These are phyloP conservation scores for Hipposideros armiger DNA, from an alignment of 2,113 vertebrate species.

Conservation along the genomic window DNA sequence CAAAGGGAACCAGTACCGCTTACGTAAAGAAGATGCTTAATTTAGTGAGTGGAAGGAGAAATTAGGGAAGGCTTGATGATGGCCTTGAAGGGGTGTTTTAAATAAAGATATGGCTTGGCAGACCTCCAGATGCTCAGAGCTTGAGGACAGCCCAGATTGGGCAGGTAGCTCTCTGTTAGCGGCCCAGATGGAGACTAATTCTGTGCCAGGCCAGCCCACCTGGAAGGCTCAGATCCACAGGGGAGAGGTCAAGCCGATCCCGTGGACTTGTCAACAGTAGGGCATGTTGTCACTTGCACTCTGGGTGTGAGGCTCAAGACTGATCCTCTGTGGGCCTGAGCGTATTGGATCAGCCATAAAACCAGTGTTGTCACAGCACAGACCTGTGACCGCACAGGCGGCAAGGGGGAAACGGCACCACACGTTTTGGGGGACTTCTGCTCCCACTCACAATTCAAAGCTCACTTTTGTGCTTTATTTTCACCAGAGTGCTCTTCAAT, in stretches of 20 bases:
- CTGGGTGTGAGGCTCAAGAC: background rate
- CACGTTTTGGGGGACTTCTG: background rate
- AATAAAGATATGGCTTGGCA: background rate
- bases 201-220: background rate
- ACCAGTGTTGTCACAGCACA: no score
- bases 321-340: accelerated
- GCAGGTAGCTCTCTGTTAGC: background rate
- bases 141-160: background rate
- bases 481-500: background rate
- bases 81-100: background rate
- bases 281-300: no score
- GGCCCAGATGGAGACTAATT: background rate
- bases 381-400: accelerated
- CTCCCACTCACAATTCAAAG: background rate
- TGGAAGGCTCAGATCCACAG: background rate
- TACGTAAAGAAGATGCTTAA: slow-evolving; percentile 65
- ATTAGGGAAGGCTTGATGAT: background rate
- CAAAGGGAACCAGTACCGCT: background rate
- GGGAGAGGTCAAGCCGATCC: background rate
- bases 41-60: slow-evolving; percentile 67
- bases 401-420: background rate
- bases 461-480: background rate
- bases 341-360: background rate
- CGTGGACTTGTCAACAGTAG: accelerated
- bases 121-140: background rate